Evolutionary conservation across 2,888 invertebrate genomes (phyloP).

Genomic region (Hecatera dysodea): DNA sequence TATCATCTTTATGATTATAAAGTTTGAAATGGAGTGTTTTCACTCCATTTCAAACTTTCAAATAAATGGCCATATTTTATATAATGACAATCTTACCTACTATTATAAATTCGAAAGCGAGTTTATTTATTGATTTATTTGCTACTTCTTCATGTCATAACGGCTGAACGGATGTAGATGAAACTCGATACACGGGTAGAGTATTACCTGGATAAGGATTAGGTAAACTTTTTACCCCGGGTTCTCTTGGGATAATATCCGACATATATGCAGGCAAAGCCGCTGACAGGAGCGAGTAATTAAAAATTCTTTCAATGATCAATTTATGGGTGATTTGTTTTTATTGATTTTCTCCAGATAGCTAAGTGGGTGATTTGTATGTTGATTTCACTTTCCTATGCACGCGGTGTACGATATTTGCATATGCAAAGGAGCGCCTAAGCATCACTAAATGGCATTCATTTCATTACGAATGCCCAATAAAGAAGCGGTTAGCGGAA

Average conservation of each 20-base stretch:
- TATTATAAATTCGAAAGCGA: too few species aligned
- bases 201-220: too few species aligned
- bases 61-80: neutral
- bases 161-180: too few species aligned
- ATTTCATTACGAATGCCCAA: neutral
- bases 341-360: conserved; percentile 54
- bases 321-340: conserved; percentile 42
- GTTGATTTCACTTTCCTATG: conserved; percentile 64
- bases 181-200: too few species aligned
- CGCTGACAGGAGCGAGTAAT: neutral
- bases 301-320: conserved; percentile 17
- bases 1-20: neutral
- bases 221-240: too few species aligned
- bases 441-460: conserved; percentile 37
- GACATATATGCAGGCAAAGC: too few species aligned
- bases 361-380: conserved; percentile 53
- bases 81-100: neutral
- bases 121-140: too few species aligned
- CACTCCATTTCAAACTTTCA: conserved; percentile 31
- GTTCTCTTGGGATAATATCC: too few species aligned
- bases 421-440: conserved; percentile 51
- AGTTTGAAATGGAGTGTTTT: too few species aligned
- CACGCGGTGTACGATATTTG: conserved; percentile 43
- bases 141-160: too few species aligned
- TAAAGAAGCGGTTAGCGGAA: conserved; percentile 31